phyloP scores from a whole-genome alignment of 1,140 invertebrate species.

The Battus philenor region DNA sequence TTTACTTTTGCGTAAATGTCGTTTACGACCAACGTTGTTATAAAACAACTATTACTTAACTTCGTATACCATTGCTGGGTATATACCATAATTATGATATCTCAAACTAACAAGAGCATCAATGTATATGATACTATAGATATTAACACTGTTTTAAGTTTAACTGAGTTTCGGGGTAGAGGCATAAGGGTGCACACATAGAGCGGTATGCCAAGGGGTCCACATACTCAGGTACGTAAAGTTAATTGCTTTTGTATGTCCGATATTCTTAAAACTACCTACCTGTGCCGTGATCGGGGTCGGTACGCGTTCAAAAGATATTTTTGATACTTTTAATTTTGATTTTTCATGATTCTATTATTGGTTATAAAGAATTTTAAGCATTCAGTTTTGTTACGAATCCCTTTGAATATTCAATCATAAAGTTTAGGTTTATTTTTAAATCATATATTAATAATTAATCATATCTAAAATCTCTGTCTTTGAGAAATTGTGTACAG shows the following conservation, averaged over 20 bases:
- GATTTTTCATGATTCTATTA: background rate
- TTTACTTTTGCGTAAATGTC: constrained; percentile 56
- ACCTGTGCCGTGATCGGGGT: constrained; percentile 46
- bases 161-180: constrained; percentile 1
- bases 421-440: no score
- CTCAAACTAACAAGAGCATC: background rate
- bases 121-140: background rate
- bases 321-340: constrained; percentile 10
- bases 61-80: background rate
- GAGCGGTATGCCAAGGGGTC: constrained; percentile 26
- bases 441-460: no score
- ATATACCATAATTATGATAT: background rate
- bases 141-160: background rate
- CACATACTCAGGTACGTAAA: constrained; percentile 44
- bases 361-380: no score
- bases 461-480: no score
- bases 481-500: no score
- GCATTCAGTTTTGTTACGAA: no score
- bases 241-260: constrained; percentile 70
- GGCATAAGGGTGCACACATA: constrained; percentile 27
- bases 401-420: no score
- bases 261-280: constrained; percentile 59
- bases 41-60: background rate
- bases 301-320: constrained; percentile 27
- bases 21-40: background rate